A percentile compares a stretch with the other conserved stretches of the same genome.
These are phyloP conservation scores for Polia nebulosa DNA, from an alignment of 2,888 invertebrate genomes.

Conservation along the genomic window DNA sequence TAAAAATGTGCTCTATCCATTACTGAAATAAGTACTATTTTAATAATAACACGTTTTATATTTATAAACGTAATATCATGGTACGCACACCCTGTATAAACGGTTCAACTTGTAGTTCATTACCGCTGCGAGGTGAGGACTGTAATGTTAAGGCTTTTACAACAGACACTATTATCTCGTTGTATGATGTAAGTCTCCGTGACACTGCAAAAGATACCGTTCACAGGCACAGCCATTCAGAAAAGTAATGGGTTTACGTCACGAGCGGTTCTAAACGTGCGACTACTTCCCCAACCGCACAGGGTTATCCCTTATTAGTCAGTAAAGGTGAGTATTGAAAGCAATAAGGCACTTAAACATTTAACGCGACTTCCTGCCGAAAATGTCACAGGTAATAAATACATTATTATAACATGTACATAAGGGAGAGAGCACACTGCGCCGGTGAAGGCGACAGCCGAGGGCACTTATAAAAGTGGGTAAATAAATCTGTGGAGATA, in stretches of 20 bases:
- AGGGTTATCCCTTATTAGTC: conserved; percentile 51
- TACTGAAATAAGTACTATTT: neutral
- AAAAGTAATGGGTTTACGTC: conserved; percentile 29
- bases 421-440: conserved; percentile 41
- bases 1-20: neutral
- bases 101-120: conserved; percentile 46
- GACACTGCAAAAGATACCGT: conserved; percentile 47
- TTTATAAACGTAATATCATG: neutral
- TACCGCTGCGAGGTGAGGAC: conserved; percentile 28
- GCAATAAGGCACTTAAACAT: conserved; percentile 3
- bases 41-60: neutral
- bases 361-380: conserved; percentile 31
- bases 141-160: conserved; percentile 39
- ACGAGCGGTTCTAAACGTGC: conserved; percentile 21
- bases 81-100: conserved; percentile 18
- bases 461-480: conserved; percentile 71
- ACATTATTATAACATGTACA: neutral
- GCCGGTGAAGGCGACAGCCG: conserved; percentile 57
- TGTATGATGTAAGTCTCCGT: conserved; percentile 27
- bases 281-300: conserved; percentile 51
- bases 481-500: conserved; percentile 79
- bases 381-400: conserved; percentile 36
- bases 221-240: conserved; percentile 23
- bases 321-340: conserved; percentile 30
- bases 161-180: conserved; percentile 37